Percentiles rank a stretch among this genome's conserved stretches.
Evolutionary conservation across 2,888 invertebrate genomes (phyloP).

Genomic region (Mechanitis mazaeus): DNA sequence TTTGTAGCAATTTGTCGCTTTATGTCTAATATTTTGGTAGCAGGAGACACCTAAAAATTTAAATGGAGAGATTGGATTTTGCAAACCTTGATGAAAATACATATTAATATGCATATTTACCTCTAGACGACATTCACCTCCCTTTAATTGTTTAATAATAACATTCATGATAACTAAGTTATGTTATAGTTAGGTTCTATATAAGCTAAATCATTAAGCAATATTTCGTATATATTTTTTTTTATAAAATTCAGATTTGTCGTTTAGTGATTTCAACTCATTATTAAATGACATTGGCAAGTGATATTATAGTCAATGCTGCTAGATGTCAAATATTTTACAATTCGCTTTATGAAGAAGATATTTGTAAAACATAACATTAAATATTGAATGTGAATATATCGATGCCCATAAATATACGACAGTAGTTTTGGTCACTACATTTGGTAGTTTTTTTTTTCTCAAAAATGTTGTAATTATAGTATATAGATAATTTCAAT

Average conservation of each 20-base stretch:
- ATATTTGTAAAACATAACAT: constrained; percentile 9
- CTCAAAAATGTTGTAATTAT: no score
- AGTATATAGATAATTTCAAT: no score
- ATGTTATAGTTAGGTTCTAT: neutral
- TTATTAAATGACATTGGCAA: neutral
- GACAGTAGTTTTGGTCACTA: no score
- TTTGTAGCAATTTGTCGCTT: constrained; percentile 80
- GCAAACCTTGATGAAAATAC: constrained; percentile 9
- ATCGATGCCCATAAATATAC: no score
- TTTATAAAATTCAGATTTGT: constrained; percentile 9
- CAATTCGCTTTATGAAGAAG: constrained; percentile 1
- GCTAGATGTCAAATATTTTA: no score
- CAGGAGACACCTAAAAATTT: constrained; percentile 67
- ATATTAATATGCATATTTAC: constrained; percentile 53
- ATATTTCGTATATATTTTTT: constrained; percentile 5
- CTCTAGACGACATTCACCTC: constrained; percentile 81
- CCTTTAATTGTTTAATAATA: constrained; percentile 83
- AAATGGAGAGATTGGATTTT: neutral
- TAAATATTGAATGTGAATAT: no score
- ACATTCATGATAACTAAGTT: constrained; percentile 78
- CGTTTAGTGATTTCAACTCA: neutral
- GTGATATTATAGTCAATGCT: neutral
- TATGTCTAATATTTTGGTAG: constrained; percentile 79
- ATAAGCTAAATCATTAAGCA: neutral
- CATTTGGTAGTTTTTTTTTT: no score